Base-by-base conservation (phyloP, 2,888 invertebrate genomes). In the Catocala nupta region DNA sequence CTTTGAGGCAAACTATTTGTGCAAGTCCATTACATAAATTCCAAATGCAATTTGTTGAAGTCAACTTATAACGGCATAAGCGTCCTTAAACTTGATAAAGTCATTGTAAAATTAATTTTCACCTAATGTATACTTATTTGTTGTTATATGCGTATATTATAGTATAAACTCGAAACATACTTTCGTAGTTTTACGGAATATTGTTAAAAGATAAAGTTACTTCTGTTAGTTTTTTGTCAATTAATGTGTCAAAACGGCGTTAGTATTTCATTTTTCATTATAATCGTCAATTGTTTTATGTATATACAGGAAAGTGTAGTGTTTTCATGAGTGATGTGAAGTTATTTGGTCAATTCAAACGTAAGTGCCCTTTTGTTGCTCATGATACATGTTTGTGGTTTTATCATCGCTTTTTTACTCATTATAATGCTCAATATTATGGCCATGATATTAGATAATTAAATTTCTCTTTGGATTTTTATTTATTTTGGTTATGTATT, bases 361-460 rank as follows among this genome's bases (percentile, higher is more conserved):
- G 74, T 82, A 88, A 89, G 88, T 90, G 90, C 82, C 88, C 89
- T 88, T 91, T 87, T 81, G 91, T 92, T 92, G 92, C 91, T 92
- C 90, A 90, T 72, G 77, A 77, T 68, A 82, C 81, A 81, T 64
- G 75, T 88, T 79, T 80, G 77, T 80, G 74, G 82, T 87, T 85
- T 25, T 82, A 80, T 79, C 77, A 81, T 83, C 78, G 83, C 81
- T 86, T 88, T 61, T 83, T 92, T 92, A 93, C 93, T 93, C 92
- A 92, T 90, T 87, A 82, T 84, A 93, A 93, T 94, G 93, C 93
- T 94, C 93, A 94, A 92, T 89, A 84, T 87, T 89, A 84, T 88
- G 86, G 85, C 90, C 90, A 90, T 92, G 91, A 92, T 92, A 92
- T 92, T 93, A 92, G 90, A 87, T 85, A 78, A 87, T 90, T 86